Evolutionary conservation across 2,113 vertebrate genomes (phyloP).

Genomic region (Mionectes macconnelli): DNA sequence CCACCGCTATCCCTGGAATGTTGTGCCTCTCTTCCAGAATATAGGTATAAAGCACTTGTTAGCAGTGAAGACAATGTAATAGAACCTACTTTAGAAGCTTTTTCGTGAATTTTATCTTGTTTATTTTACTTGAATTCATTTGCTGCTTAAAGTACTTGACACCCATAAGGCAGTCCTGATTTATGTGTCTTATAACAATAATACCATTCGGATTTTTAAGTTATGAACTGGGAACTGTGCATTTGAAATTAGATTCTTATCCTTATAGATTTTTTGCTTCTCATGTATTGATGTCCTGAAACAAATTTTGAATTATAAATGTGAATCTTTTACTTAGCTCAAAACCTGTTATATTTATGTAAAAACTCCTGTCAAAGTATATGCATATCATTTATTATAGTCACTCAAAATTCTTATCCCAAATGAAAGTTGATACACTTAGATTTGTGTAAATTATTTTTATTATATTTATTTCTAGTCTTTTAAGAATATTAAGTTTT

Average conservation of each 20-base stretch:
- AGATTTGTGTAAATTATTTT: background rate
- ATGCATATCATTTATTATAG: background rate
- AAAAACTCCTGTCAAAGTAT: background rate
- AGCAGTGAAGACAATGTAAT: background rate
- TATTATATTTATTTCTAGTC: background rate
- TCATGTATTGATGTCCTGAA: background rate
- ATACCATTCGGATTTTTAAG: background rate
- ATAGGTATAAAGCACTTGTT: background rate
- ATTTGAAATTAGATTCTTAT: slow-evolving; percentile 3
- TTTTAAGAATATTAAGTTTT: slow-evolving; percentile 6
- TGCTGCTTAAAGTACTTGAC: background rate
- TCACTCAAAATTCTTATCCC: background rate
- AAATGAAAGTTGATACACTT: background rate
- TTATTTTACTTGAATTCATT: background rate
- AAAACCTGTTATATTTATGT: background rate
- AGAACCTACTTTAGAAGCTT: background rate
- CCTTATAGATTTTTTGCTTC: background rate
- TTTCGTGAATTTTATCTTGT: background rate
- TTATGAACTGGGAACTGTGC: background rate
- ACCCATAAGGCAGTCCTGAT: background rate
- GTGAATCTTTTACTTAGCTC: background rate
- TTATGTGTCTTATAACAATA: background rate
- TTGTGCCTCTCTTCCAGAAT: background rate
- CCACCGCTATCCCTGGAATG: background rate
- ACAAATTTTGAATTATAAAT: background rate